Base-by-base conservation (phyloP, 2,113 vertebrate genomes). In the Excalfactoria chinensis region DNA sequence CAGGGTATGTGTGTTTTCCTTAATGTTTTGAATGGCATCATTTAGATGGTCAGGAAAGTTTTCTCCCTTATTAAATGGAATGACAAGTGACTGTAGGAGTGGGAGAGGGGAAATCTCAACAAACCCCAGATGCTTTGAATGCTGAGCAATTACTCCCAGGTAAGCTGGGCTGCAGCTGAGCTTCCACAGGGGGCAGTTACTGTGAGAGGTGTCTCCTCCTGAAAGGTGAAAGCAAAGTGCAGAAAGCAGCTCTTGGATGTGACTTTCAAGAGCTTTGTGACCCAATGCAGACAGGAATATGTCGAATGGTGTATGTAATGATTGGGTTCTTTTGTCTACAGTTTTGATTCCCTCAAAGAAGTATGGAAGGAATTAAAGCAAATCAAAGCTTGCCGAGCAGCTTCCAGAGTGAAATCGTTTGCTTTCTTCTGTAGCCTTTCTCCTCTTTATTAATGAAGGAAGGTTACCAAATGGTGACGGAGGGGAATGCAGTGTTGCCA, bases 21-120 rank as follows among this genome's bases (percentile, higher is more conserved):
- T 95, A 94, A 93, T 59, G 28, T 95, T 81, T 58, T 93, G 87
- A 96, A 95, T 83, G 84, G 86, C 81, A 62, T 90, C 87, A 95
- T 95, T 96, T 86, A 87, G 89, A 75, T 8, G 81, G 86, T 87
- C 95, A 90, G 93, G 91, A 90, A 93, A 97, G 95, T 95, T 93
- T 95, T 93, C 84, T 64, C 66, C 80, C 79, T 74, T 86, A 91
- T 96, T 95, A 96, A 89, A 86, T 10, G 43, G 78, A 93, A 95
- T 87, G 84, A 85, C 86, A 95, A 91, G 87, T 89, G 94, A 95
- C 93, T 91, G 78, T 91, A 44, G 68, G 84, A 94, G 66, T 5
- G 51, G 86, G 62, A 92, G 94, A 89, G 75, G 64, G 93, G 89
- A 95, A 96, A 93, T 84, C 94, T 93, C 93, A 93, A 81, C 93